phyloP scores from a whole-genome alignment of 2,888 invertebrate species.

The Chydorus sphaericus region DNA sequence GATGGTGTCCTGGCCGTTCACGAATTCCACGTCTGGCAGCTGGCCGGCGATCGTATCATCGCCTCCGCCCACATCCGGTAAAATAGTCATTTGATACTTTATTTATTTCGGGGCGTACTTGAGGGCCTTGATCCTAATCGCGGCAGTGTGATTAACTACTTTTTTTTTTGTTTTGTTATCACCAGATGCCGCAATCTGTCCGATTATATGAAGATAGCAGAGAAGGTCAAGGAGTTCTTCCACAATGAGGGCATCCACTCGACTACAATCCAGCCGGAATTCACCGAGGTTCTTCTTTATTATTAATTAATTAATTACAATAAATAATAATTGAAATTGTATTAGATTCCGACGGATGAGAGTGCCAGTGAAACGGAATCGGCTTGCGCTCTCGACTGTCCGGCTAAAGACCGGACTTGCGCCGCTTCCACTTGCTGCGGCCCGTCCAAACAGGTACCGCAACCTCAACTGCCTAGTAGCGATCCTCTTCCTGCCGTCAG shows the following conservation, averaged over 20 bases:
- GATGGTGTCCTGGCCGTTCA: slow-evolving; percentile 92
- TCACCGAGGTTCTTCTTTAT: slow-evolving; percentile 48
- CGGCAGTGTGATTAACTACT: no score
- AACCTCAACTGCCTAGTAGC: no score
- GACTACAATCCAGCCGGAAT: slow-evolving; percentile 96
- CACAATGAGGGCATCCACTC: slow-evolving; percentile 98
- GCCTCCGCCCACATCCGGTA: slow-evolving; percentile 89
- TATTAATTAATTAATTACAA: not conserved
- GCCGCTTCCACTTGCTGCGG: slow-evolving; percentile 79
- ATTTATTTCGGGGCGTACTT: not conserved
- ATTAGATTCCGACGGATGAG: slow-evolving; percentile 34
- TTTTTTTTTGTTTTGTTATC: no score
- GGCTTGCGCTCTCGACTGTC: slow-evolving; percentile 77
- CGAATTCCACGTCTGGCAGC: slow-evolving; percentile 97
- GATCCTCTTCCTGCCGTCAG: not conserved
- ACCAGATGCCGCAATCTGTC: slow-evolving; percentile 74
- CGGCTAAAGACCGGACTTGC: slow-evolving; percentile 51
- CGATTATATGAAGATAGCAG: slow-evolving; percentile 94
- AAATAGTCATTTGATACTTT: not conserved
- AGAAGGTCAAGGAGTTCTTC: slow-evolving; percentile 91
- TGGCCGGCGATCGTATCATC: slow-evolving; percentile 90
- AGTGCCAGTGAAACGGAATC: slow-evolving; percentile 30
- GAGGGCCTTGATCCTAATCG: not conserved
- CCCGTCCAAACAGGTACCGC: slow-evolving; percentile 60
- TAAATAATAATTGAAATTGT: not conserved